A percentile compares a stretch with the other conserved stretches of the same genome.
These are phyloP conservation scores for Xanthia icteritia DNA, from an alignment of 2,888 invertebrate species.

Conservation along the genomic window DNA sequence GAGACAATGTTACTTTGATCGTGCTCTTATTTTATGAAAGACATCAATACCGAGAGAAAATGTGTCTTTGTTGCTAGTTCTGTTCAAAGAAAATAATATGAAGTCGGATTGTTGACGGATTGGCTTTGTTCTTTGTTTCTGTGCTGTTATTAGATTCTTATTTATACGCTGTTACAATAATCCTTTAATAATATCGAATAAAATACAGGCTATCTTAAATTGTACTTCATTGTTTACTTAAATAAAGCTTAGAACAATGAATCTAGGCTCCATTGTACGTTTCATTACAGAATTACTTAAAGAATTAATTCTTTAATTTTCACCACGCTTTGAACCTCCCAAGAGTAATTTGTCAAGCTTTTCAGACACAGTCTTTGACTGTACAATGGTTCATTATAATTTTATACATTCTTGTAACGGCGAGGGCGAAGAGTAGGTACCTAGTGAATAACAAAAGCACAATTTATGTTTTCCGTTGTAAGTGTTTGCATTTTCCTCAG, in stretches of 20 bases:
- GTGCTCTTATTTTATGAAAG: constrained; percentile 76
- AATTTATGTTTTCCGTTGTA: constrained; percentile 73
- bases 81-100: constrained; percentile 39
- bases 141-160: constrained; percentile 25
- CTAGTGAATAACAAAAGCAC: constrained; percentile 69
- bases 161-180: constrained; percentile 5
- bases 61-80: constrained; percentile 63
- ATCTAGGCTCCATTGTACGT: constrained; percentile 42
- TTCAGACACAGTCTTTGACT: constrained; percentile 43
- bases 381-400: constrained; percentile 56
- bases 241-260: constrained; percentile 40
- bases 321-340: constrained; percentile 32
- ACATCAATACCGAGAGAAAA: constrained; percentile 63
- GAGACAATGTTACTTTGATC: constrained; percentile 80
- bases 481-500: constrained; percentile 70
- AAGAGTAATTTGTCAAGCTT: constrained; percentile 60
- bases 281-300: constrained; percentile 47
- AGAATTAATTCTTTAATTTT: constrained; percentile 55
- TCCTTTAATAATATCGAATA: background rate
- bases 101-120: constrained; percentile 29
- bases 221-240: constrained; percentile 19
- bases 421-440: constrained; percentile 12
- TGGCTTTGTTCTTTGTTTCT: constrained; percentile 41
- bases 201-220: constrained; percentile 7
- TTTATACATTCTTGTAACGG: constrained; percentile 51